These are phyloP conservation scores for Neoaliturus tenellus DNA, from an alignment of 2,888 invertebrate species.

Conservation along the genomic window DNA sequence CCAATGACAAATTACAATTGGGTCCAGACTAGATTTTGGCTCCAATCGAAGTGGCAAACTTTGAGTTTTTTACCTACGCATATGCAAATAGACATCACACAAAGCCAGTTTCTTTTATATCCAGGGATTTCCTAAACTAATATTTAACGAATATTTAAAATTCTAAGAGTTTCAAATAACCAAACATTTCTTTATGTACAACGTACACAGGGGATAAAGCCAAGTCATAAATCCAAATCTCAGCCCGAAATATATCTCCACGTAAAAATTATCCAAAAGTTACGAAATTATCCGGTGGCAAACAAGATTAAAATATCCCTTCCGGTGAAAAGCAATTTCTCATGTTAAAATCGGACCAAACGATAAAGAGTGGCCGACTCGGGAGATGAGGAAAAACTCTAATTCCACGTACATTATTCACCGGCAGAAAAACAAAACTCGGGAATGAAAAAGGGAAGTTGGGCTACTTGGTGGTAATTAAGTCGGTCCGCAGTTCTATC, in stretches of 20 bases:
- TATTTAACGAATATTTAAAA: too few relatives aligned
- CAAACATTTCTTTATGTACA: too few relatives aligned
- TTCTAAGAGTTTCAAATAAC: too few relatives aligned
- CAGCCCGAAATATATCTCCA: background rate
- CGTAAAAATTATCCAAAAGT: constrained; percentile 13
- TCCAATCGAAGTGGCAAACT: too few relatives aligned
- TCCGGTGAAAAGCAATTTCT: constrained; percentile 49
- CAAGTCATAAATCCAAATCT: too few relatives aligned
- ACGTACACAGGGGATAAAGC: too few relatives aligned
- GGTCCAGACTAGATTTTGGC: too few relatives aligned
- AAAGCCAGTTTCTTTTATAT: too few relatives aligned
- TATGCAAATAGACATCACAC: too few relatives aligned
- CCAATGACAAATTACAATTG: too few relatives aligned
- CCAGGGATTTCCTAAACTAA: too few relatives aligned
- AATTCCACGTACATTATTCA: constrained; percentile 54
- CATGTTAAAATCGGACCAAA: constrained; percentile 50
- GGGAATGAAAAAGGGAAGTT: constrained; percentile 38
- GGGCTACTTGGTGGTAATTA: constrained; percentile 50
- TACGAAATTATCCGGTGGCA: constrained; percentile 7
- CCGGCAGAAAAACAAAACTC: constrained; percentile 31
- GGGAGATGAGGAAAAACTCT: constrained; percentile 36
- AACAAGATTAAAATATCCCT: constrained; percentile 53
- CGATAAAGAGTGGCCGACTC: constrained; percentile 50
- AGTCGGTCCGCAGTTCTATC: constrained; percentile 50
- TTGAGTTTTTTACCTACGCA: too few relatives aligned